Percentiles rank a stretch among this genome's conserved stretches.
Evolutionary conservation across 2,113 vertebrate species (phyloP).

Genomic region (Oceanodroma tethys): DNA sequence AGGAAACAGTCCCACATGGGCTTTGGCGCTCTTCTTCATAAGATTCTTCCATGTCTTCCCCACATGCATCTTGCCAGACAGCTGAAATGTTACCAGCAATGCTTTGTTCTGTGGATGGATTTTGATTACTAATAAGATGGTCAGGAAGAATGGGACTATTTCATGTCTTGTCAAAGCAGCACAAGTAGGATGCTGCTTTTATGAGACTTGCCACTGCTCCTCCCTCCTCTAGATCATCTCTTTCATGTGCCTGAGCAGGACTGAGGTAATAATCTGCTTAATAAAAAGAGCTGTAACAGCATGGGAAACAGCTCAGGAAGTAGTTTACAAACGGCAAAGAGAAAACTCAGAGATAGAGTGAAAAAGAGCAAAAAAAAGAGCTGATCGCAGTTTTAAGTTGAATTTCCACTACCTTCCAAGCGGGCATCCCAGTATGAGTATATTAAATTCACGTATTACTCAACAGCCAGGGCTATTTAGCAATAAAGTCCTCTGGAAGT

Average conservation of each 20-base stretch:
- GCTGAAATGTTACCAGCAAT: background rate
- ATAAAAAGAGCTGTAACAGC: background rate
- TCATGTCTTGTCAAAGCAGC: constrained; percentile 7
- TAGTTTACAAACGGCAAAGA: background rate
- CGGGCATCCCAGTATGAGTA: background rate
- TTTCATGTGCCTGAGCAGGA: constrained; percentile 13
- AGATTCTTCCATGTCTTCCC: background rate
- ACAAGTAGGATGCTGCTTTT: constrained; percentile 10
- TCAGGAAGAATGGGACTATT: background rate
- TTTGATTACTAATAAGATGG: background rate
- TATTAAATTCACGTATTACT: background rate
- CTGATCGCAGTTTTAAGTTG: background rate
- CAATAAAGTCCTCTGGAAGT: constrained; percentile 33
- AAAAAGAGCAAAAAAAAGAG: background rate
- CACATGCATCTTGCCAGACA: background rate
- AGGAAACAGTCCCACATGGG: background rate
- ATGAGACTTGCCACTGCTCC: background rate
- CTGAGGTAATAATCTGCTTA: background rate
- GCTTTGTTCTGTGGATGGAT: background rate
- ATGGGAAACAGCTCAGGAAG: background rate
- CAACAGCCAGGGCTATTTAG: constrained; percentile 44
- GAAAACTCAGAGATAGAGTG: background rate
- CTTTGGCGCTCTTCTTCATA: background rate
- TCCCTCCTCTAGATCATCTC: background rate
- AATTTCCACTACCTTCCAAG: background rate